Evolutionary conservation across 2,888 invertebrate species (phyloP), one percentile per base, ranked within the genome.

Genomic region (Cynaeus angustus): DNA sequence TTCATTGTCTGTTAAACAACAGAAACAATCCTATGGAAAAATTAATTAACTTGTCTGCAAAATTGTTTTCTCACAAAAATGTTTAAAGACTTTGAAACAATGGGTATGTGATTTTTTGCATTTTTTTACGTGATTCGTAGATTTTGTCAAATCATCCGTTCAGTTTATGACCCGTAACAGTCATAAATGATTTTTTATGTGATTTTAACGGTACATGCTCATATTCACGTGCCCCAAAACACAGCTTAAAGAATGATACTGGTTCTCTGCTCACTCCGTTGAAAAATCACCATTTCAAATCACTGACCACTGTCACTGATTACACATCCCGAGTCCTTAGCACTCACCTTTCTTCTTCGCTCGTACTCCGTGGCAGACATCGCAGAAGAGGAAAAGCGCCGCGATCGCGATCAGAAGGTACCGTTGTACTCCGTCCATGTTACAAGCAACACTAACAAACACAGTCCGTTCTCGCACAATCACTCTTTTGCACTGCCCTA

Each of bases 401-500:
- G 71, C 74, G 33, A 28, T 56, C 68, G 71, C 72, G 62, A 74
- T 65, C 68, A 74, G 68, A 68, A 78, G 68, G 72, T 75, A 75
- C 74, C 76, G 76, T 75, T 73, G 73, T 66, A 72, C 72, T 70
- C 72, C 72, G 75, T 76, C 73, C 78, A 78, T 77, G 72, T 68
- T 75, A 75, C 67, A 26, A 68, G 62, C 62, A 68, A 41, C 55
- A 68, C 62, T 64, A 53, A 68, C 61, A 52, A 53, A 62, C 45
- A 55, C 55, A 28, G 68, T 64, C 68, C 56, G 68, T 64, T 64
- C 68, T 76, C 79, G 70, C 78, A 76, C 78, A 78, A 76, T 75
- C 78, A 79, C 78, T 77, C 74, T 74, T 78, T 78, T 75, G 75
- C 79, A 78, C 79, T 79, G 88, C 87, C 88, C 88, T 88, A 88